Evolutionary conservation across 2,797 vertebrate genomes (phyloP).

Genomic region (Acipenser transmontanus): DNA sequence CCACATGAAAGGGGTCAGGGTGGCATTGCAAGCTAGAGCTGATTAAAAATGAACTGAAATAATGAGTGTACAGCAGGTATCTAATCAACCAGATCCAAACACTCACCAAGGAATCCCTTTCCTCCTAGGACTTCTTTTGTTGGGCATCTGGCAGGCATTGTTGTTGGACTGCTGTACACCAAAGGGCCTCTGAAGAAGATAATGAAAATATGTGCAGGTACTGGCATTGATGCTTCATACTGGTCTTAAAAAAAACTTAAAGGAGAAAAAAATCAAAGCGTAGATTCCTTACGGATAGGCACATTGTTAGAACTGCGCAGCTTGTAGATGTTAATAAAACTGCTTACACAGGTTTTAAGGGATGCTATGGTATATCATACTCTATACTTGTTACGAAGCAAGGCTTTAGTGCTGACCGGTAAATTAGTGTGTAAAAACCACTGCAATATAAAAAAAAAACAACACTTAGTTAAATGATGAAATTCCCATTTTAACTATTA

Average conservation of each 20-base stretch:
- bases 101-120: slow-evolving; percentile 21
- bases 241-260: background rate
- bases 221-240: slow-evolving; percentile 2
- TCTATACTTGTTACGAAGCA: background rate
- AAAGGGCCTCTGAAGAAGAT: slow-evolving; percentile 71
- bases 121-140: slow-evolving; percentile 76
- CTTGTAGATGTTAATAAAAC: background rate
- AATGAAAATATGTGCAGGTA: slow-evolving; percentile 77
- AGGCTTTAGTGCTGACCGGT: no score
- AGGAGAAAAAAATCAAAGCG: slow-evolving; percentile 4
- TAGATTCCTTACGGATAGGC: background rate
- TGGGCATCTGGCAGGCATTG: slow-evolving; percentile 87
- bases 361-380: no score
- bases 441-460: no score
- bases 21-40: background rate
- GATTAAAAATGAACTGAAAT: background rate
- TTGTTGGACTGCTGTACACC: slow-evolving; percentile 86
- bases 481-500: no score
- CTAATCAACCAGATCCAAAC: slow-evolving; percentile 7
- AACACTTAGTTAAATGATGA: no score
- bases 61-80: slow-evolving; percentile 16
- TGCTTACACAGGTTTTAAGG: background rate
- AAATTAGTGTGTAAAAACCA: no score
- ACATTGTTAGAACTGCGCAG: background rate
- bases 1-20: no score